phyloP scores from a whole-genome alignment of 1,140 invertebrate species.

The Meteorus sp. region DNA sequence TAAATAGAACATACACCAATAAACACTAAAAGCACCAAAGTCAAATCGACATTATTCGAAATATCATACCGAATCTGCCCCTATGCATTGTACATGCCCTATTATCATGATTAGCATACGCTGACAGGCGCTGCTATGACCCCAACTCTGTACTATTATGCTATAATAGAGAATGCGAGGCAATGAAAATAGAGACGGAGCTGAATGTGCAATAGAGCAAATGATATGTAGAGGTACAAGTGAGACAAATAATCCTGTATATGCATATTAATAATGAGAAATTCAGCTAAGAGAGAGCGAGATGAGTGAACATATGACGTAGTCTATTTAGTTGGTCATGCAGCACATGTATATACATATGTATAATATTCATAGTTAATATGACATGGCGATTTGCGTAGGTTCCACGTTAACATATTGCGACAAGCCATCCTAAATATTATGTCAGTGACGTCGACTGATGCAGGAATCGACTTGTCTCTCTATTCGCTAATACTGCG shows the following conservation, averaged over 20 bases:
- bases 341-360: background rate
- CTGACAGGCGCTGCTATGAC: conserved; percentile 26
- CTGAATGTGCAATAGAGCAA: no score
- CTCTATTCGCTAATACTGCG: conserved; percentile 21
- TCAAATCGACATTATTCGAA: conserved; percentile 30
- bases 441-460: conserved; percentile 29
- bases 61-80: conserved; percentile 21
- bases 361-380: no score
- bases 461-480: conserved; percentile 5
- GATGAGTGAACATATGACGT: no score
- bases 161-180: no score
- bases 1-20: background rate
- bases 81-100: conserved; percentile 29
- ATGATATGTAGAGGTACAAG: no score
- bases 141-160: conserved; percentile 8
- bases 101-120: conserved; percentile 37
- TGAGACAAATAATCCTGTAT: no score
- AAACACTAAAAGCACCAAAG: conserved; percentile 12
- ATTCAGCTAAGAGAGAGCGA: no score
- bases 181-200: no score
- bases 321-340: no score
- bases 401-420: conserved; percentile 33
- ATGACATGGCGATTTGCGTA: conserved; percentile 14
- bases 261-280: no score
- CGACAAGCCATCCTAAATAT: conserved; percentile 37